A percentile compares a stretch with the other conserved stretches of the same genome.
Conservation (phyloP, 2,888 invertebrate genomes). For the Lasiommata megera region DNA sequence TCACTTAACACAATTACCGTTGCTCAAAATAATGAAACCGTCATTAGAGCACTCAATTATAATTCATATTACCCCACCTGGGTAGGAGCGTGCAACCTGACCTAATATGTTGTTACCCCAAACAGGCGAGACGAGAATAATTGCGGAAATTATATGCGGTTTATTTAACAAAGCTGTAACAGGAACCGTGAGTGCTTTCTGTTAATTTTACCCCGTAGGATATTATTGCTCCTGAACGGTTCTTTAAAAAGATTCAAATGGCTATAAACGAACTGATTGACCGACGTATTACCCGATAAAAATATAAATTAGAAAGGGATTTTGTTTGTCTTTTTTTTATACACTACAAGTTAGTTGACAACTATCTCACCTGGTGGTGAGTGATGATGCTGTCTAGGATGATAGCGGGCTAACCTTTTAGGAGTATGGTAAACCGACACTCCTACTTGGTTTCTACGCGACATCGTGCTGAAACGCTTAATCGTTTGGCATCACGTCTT, state of each 20-base stretch:
- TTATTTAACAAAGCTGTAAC: constrained; percentile 21
- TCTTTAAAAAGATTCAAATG: neutral
- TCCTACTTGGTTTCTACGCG: too few relatives aligned
- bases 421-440: too few relatives aligned
- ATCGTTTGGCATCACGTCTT: too few relatives aligned
- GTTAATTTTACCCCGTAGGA: neutral
- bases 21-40: constrained; percentile 19
- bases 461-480: too few relatives aligned
- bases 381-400: too few relatives aligned
- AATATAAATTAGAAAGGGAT: too few relatives aligned
- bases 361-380: too few relatives aligned
- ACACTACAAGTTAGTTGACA: too few relatives aligned
- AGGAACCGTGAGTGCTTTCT: neutral
- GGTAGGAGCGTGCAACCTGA: constrained; percentile 17
- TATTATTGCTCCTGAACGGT: neutral
- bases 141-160: constrained; percentile 26
- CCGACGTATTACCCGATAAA: too few relatives aligned
- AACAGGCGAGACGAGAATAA: constrained; percentile 18
- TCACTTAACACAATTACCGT: neutral
- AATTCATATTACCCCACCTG: constrained; percentile 9
- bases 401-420: too few relatives aligned
- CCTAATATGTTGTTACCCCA: constrained; percentile 25
- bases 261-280: too few relatives aligned
- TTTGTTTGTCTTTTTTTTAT: too few relatives aligned
- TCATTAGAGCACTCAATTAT: constrained; percentile 29